Conservation (phyloP, 2,888 invertebrate species). For the Aproaerema taeniolella region DNA sequence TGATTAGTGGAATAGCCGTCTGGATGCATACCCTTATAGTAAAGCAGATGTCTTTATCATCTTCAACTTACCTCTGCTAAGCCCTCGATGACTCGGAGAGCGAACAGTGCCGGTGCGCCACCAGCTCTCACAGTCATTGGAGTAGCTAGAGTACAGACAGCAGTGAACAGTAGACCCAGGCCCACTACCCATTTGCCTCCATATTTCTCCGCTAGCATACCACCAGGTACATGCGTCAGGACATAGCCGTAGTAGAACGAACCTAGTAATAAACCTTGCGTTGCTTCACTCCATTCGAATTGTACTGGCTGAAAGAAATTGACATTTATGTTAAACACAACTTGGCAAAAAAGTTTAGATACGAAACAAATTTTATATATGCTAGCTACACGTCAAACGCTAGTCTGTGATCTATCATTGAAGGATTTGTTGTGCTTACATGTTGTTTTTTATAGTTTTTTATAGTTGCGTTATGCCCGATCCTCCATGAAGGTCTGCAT, state of each 20-base stretch:
- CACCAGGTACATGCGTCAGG: constrained; percentile 86
- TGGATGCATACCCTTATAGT: too few relatives aligned
- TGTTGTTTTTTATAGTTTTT: too few relatives aligned
- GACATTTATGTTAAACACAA: too few relatives aligned
- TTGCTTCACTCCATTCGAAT: constrained; percentile 77
- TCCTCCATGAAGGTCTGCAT: too few relatives aligned
- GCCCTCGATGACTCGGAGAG: not conserved
- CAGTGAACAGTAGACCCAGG: not conserved
- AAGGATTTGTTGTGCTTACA: too few relatives aligned
- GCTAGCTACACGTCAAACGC: too few relatives aligned
- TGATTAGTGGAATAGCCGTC: too few relatives aligned
- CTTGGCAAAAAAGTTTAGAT: too few relatives aligned
- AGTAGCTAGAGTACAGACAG: not conserved
- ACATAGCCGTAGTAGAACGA: constrained; percentile 89
- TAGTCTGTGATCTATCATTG: too few relatives aligned
- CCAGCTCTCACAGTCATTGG: not conserved
- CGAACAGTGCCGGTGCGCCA: not conserved
- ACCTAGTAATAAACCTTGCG: constrained; percentile 83
- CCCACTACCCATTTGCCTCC: not conserved
- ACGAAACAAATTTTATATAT: too few relatives aligned
- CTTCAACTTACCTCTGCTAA: not conserved
- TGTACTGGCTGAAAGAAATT: constrained; percentile 29
- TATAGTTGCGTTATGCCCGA: too few relatives aligned
- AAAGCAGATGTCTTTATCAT: too few relatives aligned
- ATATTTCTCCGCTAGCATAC: constrained; percentile 80